Conservation (phyloP, 37 sponge, comb jelly and placozoan species). For the Aplysina aerophoba region DNA sequence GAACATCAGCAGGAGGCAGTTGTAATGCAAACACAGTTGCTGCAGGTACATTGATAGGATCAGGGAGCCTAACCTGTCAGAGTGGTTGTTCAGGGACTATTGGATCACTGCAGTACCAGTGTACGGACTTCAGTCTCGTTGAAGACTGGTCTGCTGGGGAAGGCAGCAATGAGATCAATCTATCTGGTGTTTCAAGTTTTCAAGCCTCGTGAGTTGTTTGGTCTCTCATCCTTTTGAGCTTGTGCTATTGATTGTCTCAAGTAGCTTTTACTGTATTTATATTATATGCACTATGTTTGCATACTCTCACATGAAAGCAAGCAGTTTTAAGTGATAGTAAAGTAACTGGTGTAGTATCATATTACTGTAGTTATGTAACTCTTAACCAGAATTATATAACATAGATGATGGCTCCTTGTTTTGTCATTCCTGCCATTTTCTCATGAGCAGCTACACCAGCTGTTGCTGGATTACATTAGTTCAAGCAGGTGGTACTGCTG, state of each 20-base stretch:
- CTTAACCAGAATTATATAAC: too few species aligned
- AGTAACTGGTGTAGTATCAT: too few species aligned
- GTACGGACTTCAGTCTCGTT: constrained; percentile 38
- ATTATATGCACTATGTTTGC: too few species aligned
- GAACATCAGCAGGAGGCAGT: background rate
- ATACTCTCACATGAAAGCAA: too few species aligned
- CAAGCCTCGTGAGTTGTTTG: constrained; percentile 38
- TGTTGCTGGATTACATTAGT: constrained; percentile 32
- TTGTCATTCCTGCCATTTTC: background rate
- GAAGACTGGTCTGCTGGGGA: constrained; percentile 52
- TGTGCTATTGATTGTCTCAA: too few species aligned
- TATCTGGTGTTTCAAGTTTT: background rate
- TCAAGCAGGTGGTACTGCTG: background rate
- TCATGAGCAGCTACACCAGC: background rate
- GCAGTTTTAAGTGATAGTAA: too few species aligned
- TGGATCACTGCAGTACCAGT: constrained; percentile 10
- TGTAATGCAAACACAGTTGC: constrained; percentile 1
- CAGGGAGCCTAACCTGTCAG: background rate
- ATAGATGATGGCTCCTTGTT: too few species aligned
- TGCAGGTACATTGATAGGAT: background rate
- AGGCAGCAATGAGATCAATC: background rate
- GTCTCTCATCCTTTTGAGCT: background rate
- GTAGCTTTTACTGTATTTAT: too few species aligned
- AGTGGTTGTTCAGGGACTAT: background rate
- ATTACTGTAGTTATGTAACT: too few species aligned